These are phyloP conservation scores for Stichopus chloronotus DNA, from an alignment of 35 echinoderm and acorn worm species.

Conservation along the genomic window DNA sequence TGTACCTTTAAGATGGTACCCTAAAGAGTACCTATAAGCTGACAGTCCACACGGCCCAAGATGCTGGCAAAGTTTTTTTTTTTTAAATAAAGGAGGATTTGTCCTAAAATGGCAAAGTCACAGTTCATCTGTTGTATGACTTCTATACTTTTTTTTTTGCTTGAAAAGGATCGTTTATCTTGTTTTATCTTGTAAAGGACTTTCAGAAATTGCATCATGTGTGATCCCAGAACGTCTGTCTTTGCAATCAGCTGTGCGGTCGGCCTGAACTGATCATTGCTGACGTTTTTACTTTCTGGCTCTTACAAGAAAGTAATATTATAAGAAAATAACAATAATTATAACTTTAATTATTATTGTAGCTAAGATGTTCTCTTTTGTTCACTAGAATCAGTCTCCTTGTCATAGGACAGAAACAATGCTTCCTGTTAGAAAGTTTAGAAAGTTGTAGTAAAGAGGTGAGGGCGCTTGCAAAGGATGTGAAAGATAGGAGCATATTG, in stretches of 20 bases:
- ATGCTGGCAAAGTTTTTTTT: not conserved
- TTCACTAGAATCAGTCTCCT: no score
- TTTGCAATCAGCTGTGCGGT: not conserved
- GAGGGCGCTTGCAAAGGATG: no score
- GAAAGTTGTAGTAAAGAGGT: no score
- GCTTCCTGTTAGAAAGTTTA: no score
- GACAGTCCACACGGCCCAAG: not conserved
- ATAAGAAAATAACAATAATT: no score
- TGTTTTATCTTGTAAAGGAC: not conserved
- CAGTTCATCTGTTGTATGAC: not conserved
- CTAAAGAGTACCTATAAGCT: not conserved
- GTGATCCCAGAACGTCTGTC: not conserved
- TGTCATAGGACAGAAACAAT: no score
- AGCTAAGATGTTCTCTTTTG: no score
- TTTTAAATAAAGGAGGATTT: not conserved
- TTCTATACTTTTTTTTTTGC: not conserved
- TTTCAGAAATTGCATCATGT: not conserved
- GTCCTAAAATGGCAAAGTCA: slow-evolving; percentile 8
- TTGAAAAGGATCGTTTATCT: not conserved
- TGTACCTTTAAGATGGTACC: not conserved
- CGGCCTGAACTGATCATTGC: not conserved
- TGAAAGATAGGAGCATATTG: no score
- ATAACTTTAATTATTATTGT: no score
- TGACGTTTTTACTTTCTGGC: not conserved
- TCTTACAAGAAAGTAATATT: no score